phyloP scores from a whole-genome alignment of 2,888 invertebrate species.

The Athetis lepigone region DNA sequence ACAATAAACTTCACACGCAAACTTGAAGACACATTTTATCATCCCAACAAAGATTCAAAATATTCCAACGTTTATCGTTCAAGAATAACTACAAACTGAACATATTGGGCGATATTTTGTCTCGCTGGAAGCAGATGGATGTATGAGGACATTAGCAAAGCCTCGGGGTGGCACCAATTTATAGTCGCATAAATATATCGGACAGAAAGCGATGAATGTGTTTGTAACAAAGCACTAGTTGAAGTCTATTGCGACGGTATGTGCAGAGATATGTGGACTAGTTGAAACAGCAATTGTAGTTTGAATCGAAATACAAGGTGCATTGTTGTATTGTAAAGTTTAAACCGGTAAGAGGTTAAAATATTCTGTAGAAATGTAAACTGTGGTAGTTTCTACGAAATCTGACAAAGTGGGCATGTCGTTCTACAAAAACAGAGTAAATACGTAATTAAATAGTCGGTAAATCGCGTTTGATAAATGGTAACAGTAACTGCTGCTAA shows the following conservation, averaged over 20 bases:
- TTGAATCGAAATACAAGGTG: not conserved
- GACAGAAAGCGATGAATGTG: slow-evolving; percentile 56
- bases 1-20: slow-evolving; percentile 5
- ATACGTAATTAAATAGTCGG: too few species aligned
- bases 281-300: slow-evolving; percentile 19
- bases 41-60: slow-evolving; percentile 25
- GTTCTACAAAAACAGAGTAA: too few species aligned
- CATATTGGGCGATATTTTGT: slow-evolving; percentile 58
- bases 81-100: slow-evolving; percentile 51
- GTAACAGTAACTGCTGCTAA: too few species aligned
- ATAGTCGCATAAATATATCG: slow-evolving; percentile 64
- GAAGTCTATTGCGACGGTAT: slow-evolving; percentile 47
- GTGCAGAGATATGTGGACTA: slow-evolving; percentile 36
- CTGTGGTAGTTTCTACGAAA: too few species aligned
- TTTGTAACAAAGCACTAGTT: slow-evolving; percentile 56
- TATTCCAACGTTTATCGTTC: slow-evolving; percentile 38
- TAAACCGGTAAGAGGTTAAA: too few species aligned
- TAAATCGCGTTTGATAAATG: too few species aligned
- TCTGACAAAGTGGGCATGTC: too few species aligned
- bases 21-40: slow-evolving; percentile 24
- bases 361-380: too few species aligned
- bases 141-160: slow-evolving; percentile 61
- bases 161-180: slow-evolving; percentile 61
- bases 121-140: slow-evolving; percentile 55
- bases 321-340: too few species aligned